These are phyloP conservation scores for Notiomystis cincta DNA, from an alignment of 2,113 vertebrate genomes.

Conservation along the genomic window DNA sequence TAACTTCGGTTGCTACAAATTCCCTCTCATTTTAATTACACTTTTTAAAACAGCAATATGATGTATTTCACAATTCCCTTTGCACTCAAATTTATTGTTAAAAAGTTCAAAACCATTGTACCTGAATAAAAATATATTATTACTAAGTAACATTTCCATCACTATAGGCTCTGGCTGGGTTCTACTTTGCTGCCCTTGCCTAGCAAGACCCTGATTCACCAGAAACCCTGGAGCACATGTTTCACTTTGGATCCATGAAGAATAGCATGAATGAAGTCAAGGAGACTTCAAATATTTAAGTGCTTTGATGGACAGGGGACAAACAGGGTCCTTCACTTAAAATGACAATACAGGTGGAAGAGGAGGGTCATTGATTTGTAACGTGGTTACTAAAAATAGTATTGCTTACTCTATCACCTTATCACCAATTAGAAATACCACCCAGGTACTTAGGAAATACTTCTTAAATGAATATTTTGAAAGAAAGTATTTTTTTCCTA, in stretches of 20 bases:
- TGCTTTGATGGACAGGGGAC: background rate
- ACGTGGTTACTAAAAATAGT: background rate
- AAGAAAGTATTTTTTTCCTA: background rate
- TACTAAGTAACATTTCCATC: background rate
- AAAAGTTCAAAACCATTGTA: background rate
- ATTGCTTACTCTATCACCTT: background rate
- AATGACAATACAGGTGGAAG: background rate
- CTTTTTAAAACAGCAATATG: background rate
- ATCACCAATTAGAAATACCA: background rate
- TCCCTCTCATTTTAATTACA: background rate
- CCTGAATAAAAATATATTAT: background rate
- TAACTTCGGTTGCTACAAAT: background rate
- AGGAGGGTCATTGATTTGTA: background rate
- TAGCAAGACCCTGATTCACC: background rate
- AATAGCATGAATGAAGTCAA: background rate
- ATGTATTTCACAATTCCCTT: background rate
- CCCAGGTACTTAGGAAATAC: background rate
- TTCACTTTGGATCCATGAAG: background rate
- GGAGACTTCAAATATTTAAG: background rate
- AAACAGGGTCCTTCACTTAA: background rate
- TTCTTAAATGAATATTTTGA: background rate
- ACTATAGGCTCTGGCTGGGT: background rate
- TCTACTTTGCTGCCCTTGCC: background rate
- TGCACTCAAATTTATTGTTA: background rate
- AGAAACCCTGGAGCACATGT: background rate